Conservation (phyloP, 1,140 invertebrate species). For the Aradophagus sp. region DNA sequence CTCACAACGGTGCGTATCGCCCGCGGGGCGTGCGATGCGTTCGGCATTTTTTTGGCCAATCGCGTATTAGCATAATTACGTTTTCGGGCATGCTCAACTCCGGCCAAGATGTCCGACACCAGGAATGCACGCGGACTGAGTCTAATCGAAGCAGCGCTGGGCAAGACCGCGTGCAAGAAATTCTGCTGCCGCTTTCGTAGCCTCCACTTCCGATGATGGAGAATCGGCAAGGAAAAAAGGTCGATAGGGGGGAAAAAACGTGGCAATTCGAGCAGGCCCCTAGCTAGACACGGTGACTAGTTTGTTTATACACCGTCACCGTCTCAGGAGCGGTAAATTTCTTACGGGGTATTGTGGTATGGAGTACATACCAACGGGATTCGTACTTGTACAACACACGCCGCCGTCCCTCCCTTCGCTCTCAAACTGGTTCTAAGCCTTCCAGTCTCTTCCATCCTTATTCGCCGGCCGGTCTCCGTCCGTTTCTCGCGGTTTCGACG, state of each 20-base stretch:
- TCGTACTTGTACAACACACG: conserved; percentile 64
- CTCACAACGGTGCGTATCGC: conserved; percentile 58
- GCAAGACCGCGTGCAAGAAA: too few species aligned
- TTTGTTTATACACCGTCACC: conserved; percentile 58
- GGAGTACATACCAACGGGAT: conserved; percentile 69
- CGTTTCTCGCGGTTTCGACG: conserved; percentile 53
- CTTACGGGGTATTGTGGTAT: conserved; percentile 69
- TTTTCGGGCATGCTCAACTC: conserved; percentile 47
- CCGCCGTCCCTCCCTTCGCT: conserved; percentile 52
- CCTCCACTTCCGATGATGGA: too few species aligned
- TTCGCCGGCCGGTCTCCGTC: conserved; percentile 47
- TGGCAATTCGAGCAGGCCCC: conserved; percentile 29
- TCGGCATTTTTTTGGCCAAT: conserved; percentile 65
- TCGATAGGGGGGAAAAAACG: too few species aligned
- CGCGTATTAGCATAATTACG: conserved; percentile 74
- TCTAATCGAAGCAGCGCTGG: not conserved
- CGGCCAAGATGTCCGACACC: conserved; percentile 10
- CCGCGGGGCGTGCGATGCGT: conserved; percentile 59
- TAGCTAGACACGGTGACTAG: conserved; percentile 47
- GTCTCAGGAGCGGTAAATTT: conserved; percentile 69
- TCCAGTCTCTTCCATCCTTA: conserved; percentile 57
- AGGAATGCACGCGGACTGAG: not conserved
- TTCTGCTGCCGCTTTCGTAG: too few species aligned
- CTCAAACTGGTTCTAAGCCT: conserved; percentile 66
- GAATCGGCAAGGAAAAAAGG: too few species aligned